Evolutionary conservation across 1,140 invertebrate species (phyloP).

Genomic region (Anthonomus grandis): DNA sequence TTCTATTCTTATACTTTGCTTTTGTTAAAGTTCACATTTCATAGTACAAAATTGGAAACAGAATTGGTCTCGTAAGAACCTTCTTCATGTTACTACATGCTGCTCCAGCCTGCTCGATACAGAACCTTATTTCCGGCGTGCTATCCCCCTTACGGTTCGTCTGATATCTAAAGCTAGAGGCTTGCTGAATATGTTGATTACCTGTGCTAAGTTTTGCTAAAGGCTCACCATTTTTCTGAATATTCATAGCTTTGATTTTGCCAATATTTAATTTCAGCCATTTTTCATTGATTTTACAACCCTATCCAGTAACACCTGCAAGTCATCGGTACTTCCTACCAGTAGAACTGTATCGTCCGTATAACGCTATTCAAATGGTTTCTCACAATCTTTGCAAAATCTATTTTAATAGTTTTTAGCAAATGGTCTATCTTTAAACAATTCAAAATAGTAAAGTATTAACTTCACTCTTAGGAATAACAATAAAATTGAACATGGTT

Average conservation of each 20-base stretch:
- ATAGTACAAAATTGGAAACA: too few relatives aligned
- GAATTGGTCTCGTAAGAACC: too few relatives aligned
- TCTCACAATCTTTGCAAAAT: too few relatives aligned
- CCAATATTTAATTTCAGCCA: not conserved
- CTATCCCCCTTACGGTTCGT: not conserved
- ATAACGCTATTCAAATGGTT: too few relatives aligned
- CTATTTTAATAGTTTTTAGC: too few relatives aligned
- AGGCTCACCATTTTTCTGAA: not conserved
- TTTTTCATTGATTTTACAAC: constrained; percentile 4
- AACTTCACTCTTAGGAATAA: too few relatives aligned
- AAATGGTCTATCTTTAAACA: too few relatives aligned
- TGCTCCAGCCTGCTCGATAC: constrained; percentile 3
- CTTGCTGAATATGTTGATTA: constrained; percentile 3
- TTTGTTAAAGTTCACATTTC: too few relatives aligned
- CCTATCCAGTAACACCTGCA: not conserved
- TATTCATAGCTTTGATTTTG: not conserved
- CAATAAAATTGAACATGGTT: too few relatives aligned
- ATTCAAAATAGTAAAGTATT: too few relatives aligned
- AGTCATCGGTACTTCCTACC: constrained; percentile 2
- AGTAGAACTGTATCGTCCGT: not conserved
- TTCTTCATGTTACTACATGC: too few relatives aligned
- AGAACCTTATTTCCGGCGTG: constrained; percentile 2
- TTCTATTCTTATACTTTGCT: too few relatives aligned
- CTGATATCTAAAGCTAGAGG: constrained; percentile 6
- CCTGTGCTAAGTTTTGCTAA: constrained; percentile 3